phyloP scores from a whole-genome alignment of 2,797 vertebrate genomes.

The Anabas testudineus region DNA sequence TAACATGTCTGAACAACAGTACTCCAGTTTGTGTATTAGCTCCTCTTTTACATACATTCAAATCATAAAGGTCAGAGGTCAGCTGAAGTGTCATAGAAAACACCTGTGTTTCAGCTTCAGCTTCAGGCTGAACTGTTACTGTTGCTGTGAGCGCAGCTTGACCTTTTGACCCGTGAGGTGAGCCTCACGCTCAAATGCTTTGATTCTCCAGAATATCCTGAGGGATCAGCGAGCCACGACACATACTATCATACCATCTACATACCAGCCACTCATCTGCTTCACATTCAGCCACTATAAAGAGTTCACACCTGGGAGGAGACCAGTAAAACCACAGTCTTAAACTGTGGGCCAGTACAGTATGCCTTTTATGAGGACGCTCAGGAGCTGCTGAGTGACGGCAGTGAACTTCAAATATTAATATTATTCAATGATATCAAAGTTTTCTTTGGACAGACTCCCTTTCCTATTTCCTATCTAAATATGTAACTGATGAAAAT shows the following conservation, averaged over 20 bases:
- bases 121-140: conserved; percentile 30
- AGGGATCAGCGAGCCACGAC: conserved; percentile 15
- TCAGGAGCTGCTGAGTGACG: not conserved
- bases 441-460: too few relatives aligned
- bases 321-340: conserved; percentile 2
- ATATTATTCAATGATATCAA: too few relatives aligned
- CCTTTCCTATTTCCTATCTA: too few relatives aligned
- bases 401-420: too few relatives aligned
- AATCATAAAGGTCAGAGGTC: conserved; percentile 50
- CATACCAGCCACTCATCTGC: conserved; percentile 17
- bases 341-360: not conserved
- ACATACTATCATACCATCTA: conserved; percentile 7
- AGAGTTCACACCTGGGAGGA: conserved; percentile 22
- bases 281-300: conserved; percentile 16
- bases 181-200: conserved; percentile 34
- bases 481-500: not conserved
- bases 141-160: conserved; percentile 31
- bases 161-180: conserved; percentile 26
- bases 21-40: conserved; percentile 16
- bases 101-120: not conserved
- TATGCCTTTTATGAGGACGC: not conserved
- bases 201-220: not conserved
- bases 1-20: conserved; percentile 8
- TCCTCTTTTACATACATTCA: conserved; percentile 34
- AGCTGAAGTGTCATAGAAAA: conserved; percentile 38